These are phyloP conservation scores for Crepidodera aurea DNA, from an alignment of 2,888 invertebrate species.

Conservation along the genomic window DNA sequence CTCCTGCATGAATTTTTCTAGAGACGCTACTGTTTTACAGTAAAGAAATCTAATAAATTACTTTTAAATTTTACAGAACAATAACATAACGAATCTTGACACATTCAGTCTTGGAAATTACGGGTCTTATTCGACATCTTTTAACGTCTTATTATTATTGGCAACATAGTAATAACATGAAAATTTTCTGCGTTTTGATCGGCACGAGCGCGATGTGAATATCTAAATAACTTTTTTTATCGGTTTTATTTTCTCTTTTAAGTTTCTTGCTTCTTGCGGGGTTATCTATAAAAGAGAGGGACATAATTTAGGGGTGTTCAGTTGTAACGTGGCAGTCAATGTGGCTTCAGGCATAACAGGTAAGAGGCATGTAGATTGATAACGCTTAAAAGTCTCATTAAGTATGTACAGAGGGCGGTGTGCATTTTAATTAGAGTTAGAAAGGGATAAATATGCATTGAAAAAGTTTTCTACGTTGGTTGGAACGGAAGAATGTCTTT, in stretches of 20 bases:
- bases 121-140: conserved; percentile 7
- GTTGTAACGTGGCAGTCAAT: neutral
- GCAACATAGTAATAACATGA: conserved; percentile 37
- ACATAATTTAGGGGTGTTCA: neutral
- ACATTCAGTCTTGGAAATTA: conserved; percentile 29
- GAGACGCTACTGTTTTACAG: neutral
- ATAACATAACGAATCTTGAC: conserved; percentile 29
- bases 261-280: conserved; percentile 10
- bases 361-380: no score
- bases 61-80: conserved; percentile 18
- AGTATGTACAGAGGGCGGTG: no score
- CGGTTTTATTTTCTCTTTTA: neutral
- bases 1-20: no score
- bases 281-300: conserved; percentile 28
- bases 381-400: no score
- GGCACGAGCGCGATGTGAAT: conserved; percentile 35
- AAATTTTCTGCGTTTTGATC: conserved; percentile 38
- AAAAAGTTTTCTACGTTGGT: no score
- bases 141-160: conserved; percentile 36
- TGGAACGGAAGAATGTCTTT: no score
- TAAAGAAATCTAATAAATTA: conserved; percentile 33
- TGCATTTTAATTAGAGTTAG: no score
- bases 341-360: neutral
- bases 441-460: no score
- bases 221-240: conserved; percentile 32